Evolutionary conservation across 1,140 invertebrate species (phyloP).

Genomic region (Neodiprion fabricii): DNA sequence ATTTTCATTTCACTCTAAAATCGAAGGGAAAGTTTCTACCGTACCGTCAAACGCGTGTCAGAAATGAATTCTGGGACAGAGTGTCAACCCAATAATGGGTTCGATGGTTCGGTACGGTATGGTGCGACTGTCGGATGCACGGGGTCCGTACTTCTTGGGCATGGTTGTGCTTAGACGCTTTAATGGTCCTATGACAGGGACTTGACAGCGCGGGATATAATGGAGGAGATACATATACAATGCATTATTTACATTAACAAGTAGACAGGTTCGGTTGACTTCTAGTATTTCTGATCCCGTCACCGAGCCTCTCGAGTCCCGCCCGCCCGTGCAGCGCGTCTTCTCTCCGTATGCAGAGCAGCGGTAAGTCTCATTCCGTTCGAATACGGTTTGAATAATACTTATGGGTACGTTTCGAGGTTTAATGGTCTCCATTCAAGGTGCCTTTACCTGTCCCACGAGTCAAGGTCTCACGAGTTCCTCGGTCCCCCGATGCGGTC

Average conservation of each 20-base stretch:
- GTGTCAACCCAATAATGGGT: too few relatives aligned
- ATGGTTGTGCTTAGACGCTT: not conserved
- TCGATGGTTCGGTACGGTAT: too few relatives aligned
- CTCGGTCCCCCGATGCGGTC: not conserved
- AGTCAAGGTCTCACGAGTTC: slow-evolving; percentile 13
- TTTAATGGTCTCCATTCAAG: slow-evolving; percentile 3
- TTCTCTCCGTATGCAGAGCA: not conserved
- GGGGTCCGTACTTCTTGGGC: too few relatives aligned
- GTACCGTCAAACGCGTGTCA: too few relatives aligned
- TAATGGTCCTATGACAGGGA: slow-evolving; percentile 3
- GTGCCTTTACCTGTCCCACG: not conserved
- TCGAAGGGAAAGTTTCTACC: too few relatives aligned
- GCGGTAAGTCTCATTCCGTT: slow-evolving; percentile 1
- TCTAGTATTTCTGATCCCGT: slow-evolving; percentile 7
- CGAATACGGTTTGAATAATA: not conserved
- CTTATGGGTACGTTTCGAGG: not conserved
- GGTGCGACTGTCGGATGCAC: too few relatives aligned
- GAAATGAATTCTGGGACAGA: too few relatives aligned
- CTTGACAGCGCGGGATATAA: not conserved
- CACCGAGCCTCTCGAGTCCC: not conserved
- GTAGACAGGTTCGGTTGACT: slow-evolving; percentile 1
- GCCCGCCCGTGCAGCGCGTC: not conserved
- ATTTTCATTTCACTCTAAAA: too few relatives aligned
- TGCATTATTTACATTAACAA: slow-evolving; percentile 6
- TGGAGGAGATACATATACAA: slow-evolving; percentile 5